Base-by-base conservation (phyloP, 2,888 invertebrate species). In the Morinoia aosen region DNA sequence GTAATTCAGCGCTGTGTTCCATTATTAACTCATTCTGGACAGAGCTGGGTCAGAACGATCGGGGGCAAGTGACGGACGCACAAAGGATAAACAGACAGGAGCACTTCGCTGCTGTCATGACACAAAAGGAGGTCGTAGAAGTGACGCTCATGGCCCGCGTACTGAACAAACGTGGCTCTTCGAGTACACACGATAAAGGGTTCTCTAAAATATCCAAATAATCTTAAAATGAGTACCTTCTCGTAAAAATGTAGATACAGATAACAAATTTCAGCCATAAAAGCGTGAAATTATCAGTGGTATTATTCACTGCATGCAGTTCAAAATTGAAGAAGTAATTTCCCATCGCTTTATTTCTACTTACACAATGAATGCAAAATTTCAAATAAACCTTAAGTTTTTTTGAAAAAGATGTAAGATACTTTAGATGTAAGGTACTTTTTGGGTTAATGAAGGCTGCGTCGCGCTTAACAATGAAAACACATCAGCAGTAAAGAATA, bases 91-190 rank as follows among this genome's bases (percentile, higher is more conserved):
- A 95, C 88, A 88, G 58, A 90, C 58, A 91, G 91, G n/a, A 95
- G 91, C 91, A 48, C 90, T 95, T 95, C 95, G 58, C 95, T 48
- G 61, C 61, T 39, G 88, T 88, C 88, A n/a, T 39, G 16, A 61
- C 61, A 61, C 61, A 16, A 33, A 33, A 76, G 25, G 16, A 33
- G 76, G 76, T 16, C 10, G 76, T 76, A 33, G 25, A 33, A 25
- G 25, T 76, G 76, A 0, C 0, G 76, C 25, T 76, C 76, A 33
- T 19, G 76, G 33, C 3, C 8, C 25, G 0, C 25, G 76, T 76
- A 19, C 25, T 25, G 33, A 61, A 8, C 61, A 61, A 61, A 61
- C 61, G 61, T 61, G 1, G 3, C 14, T 12, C 61, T 19, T 61
- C 14, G 0, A 61, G 2, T 12, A 10, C 12, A 61, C 19, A 61